Evolutionary conservation across 2,113 vertebrate species (phyloP).

Genomic region (Bombycilla garrulus): DNA sequence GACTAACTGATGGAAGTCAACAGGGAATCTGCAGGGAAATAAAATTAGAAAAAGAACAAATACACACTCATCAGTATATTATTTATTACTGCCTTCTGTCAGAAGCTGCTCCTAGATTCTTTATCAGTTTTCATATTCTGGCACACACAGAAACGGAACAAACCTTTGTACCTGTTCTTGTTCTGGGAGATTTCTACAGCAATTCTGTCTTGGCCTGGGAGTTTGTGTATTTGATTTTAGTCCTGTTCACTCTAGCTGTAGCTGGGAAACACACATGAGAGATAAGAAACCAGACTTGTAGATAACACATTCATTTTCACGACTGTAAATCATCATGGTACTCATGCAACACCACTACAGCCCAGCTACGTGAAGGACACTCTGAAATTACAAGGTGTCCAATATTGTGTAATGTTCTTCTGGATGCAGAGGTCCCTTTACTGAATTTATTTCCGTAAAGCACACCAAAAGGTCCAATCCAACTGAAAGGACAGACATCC

Average conservation of each 20-base stretch:
- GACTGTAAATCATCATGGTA: not conserved
- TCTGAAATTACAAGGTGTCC: not conserved
- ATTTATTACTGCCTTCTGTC: not conserved
- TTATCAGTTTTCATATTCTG: not conserved
- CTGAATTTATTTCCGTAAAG: not conserved
- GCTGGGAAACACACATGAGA: not conserved
- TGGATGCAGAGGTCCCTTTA: not conserved
- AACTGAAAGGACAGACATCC: not conserved
- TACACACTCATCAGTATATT: not conserved
- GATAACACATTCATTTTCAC: not conserved
- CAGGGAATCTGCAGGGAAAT: not conserved
- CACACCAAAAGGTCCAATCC: not conserved
- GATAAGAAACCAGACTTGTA: not conserved
- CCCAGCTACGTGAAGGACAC: not conserved
- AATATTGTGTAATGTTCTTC: not conserved
- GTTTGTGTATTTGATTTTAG: not conserved
- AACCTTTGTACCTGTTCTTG: not conserved
- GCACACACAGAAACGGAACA: not conserved
- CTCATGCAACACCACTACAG: not conserved
- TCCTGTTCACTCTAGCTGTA: not conserved
- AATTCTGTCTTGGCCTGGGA: not conserved
- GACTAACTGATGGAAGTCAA: not conserved
- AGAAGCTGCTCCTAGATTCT: not conserved
- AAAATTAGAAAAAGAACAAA: not conserved
- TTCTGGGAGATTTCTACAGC: not conserved